Base-by-base conservation (phyloP, 1,140 invertebrate species). In the Amyelois transitella region DNA sequence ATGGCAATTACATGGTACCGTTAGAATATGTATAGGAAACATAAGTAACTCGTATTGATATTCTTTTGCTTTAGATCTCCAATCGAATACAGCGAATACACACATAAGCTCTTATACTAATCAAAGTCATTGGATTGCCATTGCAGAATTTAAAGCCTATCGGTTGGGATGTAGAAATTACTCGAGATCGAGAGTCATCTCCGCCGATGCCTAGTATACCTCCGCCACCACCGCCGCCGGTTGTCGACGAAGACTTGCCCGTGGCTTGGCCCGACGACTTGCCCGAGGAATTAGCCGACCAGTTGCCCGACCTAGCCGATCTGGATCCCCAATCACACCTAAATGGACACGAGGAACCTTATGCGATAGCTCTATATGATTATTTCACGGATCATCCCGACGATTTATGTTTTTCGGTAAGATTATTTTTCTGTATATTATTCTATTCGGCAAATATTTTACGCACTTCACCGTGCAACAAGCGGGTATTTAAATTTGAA, bases 151-250 rank as follows among this genome's bases (percentile, higher is more conserved):
- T 69, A 12, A 83, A 79, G 43, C 55, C 63, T 1, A 59, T 77
- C 5, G 64, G 59, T 53, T 84, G 81, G 74, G 77, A 84, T 2
- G 63, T 69, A 14, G 77, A 79, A 50, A 67, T 70, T 55, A 78
- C 79, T 43, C 72, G 80, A 17, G 77, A 83, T 24, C 64, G 74
- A 18, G 78, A 81, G 54, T 63, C 73, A 1, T 94, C 93, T 5
- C 93, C 93, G 0, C 94, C 94, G 0, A 95, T 95, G 94, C 94
- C 94, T 5, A 90, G 90, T 14, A 90, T 93, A 51, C 93, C 94
- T 6, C 93, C 94, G 1, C 94, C 94, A 5, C 91, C 93, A 12
- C 93, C 92, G 6, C 93, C 94, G 0, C 72, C 89, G 25, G 86
- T 91, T 21, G 72, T 88, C 60, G 77, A 87, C 66, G 63, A 78